Evolutionary conservation across 2,797 vertebrate species (phyloP).

Genomic region (Tolypeutes matacus): DNA sequence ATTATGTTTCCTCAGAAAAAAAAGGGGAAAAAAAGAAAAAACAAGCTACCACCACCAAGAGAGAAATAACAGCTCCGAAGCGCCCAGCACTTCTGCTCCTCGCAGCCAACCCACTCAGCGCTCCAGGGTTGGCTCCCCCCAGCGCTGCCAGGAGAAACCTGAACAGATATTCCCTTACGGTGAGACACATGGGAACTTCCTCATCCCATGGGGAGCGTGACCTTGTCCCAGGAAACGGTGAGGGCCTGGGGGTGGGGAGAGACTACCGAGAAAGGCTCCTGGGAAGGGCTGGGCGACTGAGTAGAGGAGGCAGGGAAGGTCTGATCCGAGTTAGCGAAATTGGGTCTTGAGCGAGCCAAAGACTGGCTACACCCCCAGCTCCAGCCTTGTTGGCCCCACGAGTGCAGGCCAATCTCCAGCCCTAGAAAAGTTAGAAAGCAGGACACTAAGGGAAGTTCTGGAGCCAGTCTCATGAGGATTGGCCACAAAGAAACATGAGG

Average conservation of each 20-base stretch:
- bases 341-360: not conserved
- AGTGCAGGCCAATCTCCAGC: not conserved
- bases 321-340: not conserved
- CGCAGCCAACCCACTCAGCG: not conserved
- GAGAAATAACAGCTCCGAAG: not conserved
- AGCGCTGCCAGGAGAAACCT: not conserved
- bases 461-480: not conserved
- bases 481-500: not conserved
- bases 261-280: not conserved
- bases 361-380: no score
- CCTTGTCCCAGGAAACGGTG: not conserved
- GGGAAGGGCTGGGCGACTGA: not conserved
- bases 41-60: slow-evolving; percentile 14
- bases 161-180: no score
- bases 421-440: not conserved
- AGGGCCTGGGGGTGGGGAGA: not conserved
- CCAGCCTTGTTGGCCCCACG: not conserved
- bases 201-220: not conserved
- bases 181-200: not conserved
- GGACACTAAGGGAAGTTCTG: not conserved
- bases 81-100: not conserved
- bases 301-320: not conserved
- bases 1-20: not conserved
- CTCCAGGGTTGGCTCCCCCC: not conserved
- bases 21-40: slow-evolving; percentile 22